Percentiles rank a stretch among this genome's conserved stretches.
These are phyloP conservation scores for Mohoua ochrocephala DNA, from an alignment of 2,113 vertebrate genomes.

Conservation along the genomic window DNA sequence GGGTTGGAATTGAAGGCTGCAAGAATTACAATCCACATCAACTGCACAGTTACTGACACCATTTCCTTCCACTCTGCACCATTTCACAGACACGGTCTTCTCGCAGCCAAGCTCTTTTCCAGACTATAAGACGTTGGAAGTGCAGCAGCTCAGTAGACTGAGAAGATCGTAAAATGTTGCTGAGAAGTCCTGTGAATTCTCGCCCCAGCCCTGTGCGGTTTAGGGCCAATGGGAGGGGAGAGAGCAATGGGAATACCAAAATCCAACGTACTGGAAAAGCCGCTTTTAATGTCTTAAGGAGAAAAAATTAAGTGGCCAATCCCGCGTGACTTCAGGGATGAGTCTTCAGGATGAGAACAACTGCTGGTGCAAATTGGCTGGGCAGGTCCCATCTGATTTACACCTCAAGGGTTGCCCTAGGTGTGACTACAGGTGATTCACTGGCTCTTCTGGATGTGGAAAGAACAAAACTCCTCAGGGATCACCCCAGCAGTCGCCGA, in stretches of 20 bases:
- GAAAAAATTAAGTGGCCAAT: neutral
- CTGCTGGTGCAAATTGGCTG: neutral
- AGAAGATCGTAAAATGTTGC: neutral
- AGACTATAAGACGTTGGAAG: neutral
- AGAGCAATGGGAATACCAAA: neutral
- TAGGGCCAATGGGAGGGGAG: neutral
- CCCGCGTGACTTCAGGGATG: neutral
- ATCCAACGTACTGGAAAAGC: fast-evolving
- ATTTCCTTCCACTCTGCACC: slow-evolving; percentile 28
- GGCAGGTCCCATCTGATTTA: neutral
- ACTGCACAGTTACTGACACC: slow-evolving; percentile 35
- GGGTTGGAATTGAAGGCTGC: slow-evolving; percentile 55
- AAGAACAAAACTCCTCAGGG: neutral
- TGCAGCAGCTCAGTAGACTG: neutral
- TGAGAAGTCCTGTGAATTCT: neutral
- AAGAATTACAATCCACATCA: slow-evolving; percentile 48
- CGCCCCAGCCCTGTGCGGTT: neutral
- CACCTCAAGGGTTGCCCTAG: neutral
- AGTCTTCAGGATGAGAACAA: neutral
- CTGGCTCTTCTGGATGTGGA: neutral
- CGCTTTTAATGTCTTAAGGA: neutral
- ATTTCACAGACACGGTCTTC: slow-evolving; percentile 8
- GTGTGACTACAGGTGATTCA: neutral
- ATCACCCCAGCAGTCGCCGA: neutral
- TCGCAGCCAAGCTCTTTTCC: slow-evolving; percentile 1